These are phyloP conservation scores for Gryllus bimaculatus DNA, from an alignment of 1,140 invertebrate genomes.

Conservation along the genomic window DNA sequence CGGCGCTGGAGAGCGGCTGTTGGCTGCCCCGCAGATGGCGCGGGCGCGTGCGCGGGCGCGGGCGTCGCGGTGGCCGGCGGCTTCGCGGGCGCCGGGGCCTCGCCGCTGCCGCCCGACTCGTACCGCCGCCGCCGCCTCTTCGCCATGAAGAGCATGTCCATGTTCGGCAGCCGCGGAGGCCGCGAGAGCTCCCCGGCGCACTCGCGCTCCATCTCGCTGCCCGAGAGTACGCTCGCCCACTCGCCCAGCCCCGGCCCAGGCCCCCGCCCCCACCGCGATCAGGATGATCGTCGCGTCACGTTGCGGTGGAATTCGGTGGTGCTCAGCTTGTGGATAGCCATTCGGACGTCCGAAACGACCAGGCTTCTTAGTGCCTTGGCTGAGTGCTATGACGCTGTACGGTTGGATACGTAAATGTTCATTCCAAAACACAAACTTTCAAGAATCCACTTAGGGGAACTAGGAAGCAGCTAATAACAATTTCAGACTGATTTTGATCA, in stretches of 20 bases:
- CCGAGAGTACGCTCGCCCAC: conserved; percentile 56
- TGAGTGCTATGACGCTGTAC: too few species aligned
- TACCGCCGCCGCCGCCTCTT: conserved; percentile 49
- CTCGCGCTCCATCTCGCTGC: conserved; percentile 65
- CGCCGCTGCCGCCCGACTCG: conserved; percentile 11
- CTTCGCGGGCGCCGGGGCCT: not conserved
- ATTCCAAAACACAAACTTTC: too few species aligned
- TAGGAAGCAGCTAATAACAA: too few species aligned
- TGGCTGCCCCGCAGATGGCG: not conserved
- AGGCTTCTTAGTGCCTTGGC: too few species aligned
- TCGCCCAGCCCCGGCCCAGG: not conserved
- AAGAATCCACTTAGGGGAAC: too few species aligned
- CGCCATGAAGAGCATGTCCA: conserved; percentile 62
- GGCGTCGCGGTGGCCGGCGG: conserved; percentile 4
- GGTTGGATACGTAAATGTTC: too few species aligned
- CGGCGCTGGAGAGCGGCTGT: not conserved
- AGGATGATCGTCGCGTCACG: not conserved
- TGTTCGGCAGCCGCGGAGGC: conserved; percentile 52
- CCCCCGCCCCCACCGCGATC: too few species aligned
- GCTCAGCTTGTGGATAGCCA: too few species aligned
- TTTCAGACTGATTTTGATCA: too few species aligned
- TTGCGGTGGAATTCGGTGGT: too few species aligned
- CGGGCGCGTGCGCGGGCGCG: not conserved
- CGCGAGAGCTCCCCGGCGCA: conserved; percentile 51
- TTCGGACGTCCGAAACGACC: too few species aligned